Evolutionary conservation across 2,113 vertebrate genomes (phyloP), one percentile per base, ranked within the genome.

Genomic region (Anarhynchus alexandrinus): DNA sequence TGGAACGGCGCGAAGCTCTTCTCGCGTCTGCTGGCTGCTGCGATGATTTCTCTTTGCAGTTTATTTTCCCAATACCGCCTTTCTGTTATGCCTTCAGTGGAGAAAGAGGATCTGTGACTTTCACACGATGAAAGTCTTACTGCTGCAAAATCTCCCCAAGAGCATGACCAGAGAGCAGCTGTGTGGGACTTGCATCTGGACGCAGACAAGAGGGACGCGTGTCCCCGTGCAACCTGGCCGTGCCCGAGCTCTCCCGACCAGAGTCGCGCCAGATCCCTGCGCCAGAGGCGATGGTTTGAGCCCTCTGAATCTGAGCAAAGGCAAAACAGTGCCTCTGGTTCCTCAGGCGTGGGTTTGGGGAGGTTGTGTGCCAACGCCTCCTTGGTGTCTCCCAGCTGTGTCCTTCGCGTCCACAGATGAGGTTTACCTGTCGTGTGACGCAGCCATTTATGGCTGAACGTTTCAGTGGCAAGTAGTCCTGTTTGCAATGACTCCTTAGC

Each of bases 201-300:
- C 47, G 40, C 15, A 65, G 76, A 34, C 32, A 36, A 34, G 57
- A 55, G 0, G 5, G 59, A 23, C 0, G 0, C 10, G 69, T 34
- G 9, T 73, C 40, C 2, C 36, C 1, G 0, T 15, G 43, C 6
- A 17, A 26, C 18, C 38, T 4, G 3, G 32, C 62, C 0, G 6
- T 30, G 8, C 43, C 0, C 0, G 25, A 62, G 29, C 42, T 62
- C n/a, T 78, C 17, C 47, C 38, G 32, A 45, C 42, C 15, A n/a
- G 27, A 10, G 27, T 6, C 9, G 3, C 0, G 5, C 1, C 1
- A 58, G 17, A 57, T 69, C 21, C 42, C 47, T 2, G 15, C 12
- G 15, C 29, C 25, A 49, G 64, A 26, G 51, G 26, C 8, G 30
- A 19, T 0, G 2, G 30, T 42, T 42, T 25, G 40, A 66, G n/a